phyloP scores from a whole-genome alignment of 2,888 invertebrate genomes.

The Phragmatobia fuliginosa region DNA sequence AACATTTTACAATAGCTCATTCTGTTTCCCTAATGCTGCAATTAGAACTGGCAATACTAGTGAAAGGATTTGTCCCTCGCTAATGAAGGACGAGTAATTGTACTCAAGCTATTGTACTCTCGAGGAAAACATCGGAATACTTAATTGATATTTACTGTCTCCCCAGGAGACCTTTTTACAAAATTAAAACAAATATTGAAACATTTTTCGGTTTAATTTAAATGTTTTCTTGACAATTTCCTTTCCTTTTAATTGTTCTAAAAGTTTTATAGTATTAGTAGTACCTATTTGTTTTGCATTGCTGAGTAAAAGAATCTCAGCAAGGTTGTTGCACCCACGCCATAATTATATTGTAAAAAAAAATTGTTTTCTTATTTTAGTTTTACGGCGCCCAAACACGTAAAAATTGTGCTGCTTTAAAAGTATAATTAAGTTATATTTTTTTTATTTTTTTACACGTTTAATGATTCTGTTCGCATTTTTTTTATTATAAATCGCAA shows the following conservation, averaged over 20 bases:
- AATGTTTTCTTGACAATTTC: slow-evolving; percentile 42
- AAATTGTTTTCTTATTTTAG: slow-evolving; percentile 43
- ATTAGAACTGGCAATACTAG: slow-evolving; percentile 76
- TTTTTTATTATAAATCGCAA: no score
- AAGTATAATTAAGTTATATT: no score
- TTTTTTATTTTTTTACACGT: no score
- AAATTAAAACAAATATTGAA: slow-evolving; percentile 64
- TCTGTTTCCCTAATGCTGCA: slow-evolving; percentile 76
- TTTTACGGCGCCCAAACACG: slow-evolving; percentile 28
- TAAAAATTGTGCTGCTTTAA: not conserved
- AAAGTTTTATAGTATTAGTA: slow-evolving; percentile 36
- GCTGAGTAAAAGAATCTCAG: slow-evolving; percentile 33
- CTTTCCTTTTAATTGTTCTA: slow-evolving; percentile 44
- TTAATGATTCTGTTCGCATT: no score
- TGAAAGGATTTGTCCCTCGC: slow-evolving; percentile 78
- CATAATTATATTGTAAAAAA: slow-evolving; percentile 31
- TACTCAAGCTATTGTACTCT: slow-evolving; percentile 59
- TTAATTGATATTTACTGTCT: slow-evolving; percentile 69
- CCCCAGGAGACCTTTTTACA: slow-evolving; percentile 56
- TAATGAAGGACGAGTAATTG: slow-evolving; percentile 79
- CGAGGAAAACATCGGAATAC: slow-evolving; percentile 61
- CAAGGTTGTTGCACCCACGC: slow-evolving; percentile 33
- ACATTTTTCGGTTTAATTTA: slow-evolving; percentile 46
- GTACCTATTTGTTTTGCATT: slow-evolving; percentile 37
- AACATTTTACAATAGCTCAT: slow-evolving; percentile 74